phyloP scores from a whole-genome alignment of 2,113 vertebrate species.

The Copsychus sechellarum region DNA sequence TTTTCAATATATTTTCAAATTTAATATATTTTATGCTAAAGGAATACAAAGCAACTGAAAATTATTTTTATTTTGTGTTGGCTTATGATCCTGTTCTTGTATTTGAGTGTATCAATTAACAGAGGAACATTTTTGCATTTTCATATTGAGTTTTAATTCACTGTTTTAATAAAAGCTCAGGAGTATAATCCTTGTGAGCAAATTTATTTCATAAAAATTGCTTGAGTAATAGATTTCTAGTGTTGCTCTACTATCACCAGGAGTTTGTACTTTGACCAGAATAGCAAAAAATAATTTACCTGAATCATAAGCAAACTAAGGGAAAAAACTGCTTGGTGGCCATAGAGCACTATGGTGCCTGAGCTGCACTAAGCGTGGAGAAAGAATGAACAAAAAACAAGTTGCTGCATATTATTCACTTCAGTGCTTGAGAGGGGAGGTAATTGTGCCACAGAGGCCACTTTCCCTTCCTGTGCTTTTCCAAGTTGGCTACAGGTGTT shows the following conservation, averaged over 20 bases:
- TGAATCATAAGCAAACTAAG: not conserved
- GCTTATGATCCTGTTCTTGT: not conserved
- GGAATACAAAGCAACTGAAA: not conserved
- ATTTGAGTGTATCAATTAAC: not conserved
- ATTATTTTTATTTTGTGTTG: not conserved
- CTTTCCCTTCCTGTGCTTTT: not conserved
- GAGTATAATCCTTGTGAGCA: not conserved
- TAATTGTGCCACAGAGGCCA: not conserved
- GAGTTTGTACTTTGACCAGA: not conserved
- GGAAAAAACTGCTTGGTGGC: not conserved
- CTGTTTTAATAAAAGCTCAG: constrained; percentile 16
- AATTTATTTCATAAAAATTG: not conserved
- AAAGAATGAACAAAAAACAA: not conserved
- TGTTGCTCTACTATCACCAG: not conserved
- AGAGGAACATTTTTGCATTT: constrained; percentile 18
- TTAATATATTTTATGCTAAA: not conserved
- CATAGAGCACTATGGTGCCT: not conserved
- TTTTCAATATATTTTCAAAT: not conserved
- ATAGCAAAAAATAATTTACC: not conserved
- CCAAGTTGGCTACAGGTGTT: not conserved
- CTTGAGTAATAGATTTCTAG: constrained; percentile 13
- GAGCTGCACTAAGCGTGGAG: not conserved
- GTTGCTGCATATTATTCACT: not conserved
- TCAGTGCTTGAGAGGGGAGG: not conserved
- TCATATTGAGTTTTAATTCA: not conserved